phyloP scores from a whole-genome alignment of 2,113 vertebrate genomes.

The Takifugu bimaculatus region DNA sequence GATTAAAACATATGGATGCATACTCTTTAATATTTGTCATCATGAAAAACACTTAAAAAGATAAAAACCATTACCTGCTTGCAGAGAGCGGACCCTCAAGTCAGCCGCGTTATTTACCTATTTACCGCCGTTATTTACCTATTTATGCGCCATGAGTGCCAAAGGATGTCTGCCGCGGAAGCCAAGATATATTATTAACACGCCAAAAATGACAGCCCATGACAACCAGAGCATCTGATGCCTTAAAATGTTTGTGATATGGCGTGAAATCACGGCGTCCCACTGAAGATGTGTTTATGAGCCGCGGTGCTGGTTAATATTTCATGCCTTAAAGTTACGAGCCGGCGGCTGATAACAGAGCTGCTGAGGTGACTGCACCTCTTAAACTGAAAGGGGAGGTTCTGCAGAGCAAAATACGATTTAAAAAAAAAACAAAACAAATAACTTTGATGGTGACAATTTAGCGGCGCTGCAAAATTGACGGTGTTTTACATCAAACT shows the following conservation, averaged over 20 bases:
- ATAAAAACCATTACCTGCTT: background rate
- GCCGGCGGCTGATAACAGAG: constrained; percentile 42
- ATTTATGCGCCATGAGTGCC: constrained; percentile 71
- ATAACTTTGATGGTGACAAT: background rate
- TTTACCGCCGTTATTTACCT: constrained; percentile 68
- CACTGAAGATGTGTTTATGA: constrained; percentile 82
- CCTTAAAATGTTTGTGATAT: constrained; percentile 76
- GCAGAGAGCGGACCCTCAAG: background rate
- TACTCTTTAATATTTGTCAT: background rate
- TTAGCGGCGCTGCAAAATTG: background rate
- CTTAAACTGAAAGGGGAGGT: background rate
- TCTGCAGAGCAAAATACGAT: background rate
- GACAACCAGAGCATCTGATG: constrained; percentile 67
- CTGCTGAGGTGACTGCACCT: constrained; percentile 27
- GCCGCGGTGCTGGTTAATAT: constrained; percentile 85
- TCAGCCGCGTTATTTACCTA: constrained; percentile 57
- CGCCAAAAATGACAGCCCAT: constrained; percentile 68
- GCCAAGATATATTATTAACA: constrained; percentile 75
- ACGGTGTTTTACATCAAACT: too few relatives aligned
- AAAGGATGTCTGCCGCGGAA: constrained; percentile 66
- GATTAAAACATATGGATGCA: constrained; percentile 35
- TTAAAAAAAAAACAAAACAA: background rate
- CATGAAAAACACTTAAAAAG: background rate
- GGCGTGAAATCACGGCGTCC: constrained; percentile 74
- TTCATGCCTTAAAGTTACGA: constrained; percentile 77